Percentiles rank a stretch among this genome's conserved stretches.
Conservation (phyloP, 2,113 vertebrate genomes). For the Patagioenas fasciata region DNA sequence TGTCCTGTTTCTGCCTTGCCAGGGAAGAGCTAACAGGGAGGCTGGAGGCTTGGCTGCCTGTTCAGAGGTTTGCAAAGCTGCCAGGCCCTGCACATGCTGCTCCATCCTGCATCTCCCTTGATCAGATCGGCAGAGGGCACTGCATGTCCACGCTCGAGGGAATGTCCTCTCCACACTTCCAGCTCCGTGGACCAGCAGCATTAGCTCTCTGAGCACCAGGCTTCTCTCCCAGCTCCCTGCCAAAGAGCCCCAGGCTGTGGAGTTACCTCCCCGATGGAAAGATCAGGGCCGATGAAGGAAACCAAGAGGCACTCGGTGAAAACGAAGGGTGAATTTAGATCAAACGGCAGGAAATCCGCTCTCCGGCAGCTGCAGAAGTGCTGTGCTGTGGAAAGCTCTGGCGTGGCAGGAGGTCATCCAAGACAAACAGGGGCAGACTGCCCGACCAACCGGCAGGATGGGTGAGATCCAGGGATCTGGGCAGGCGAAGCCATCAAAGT, state of each 20-base stretch:
- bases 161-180: background rate
- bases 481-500: background rate
- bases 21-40: background rate
- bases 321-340: background rate
- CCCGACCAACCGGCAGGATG: background rate
- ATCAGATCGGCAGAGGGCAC: constrained; percentile 44
- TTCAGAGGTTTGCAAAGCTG: background rate
- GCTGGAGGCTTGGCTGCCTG: background rate
- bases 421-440: constrained; percentile 16
- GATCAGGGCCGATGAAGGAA: background rate
- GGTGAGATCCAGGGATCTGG: background rate
- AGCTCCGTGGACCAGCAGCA: background rate
- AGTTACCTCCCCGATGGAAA: background rate
- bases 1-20: background rate
- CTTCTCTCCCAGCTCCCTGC: background rate
- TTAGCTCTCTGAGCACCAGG: background rate
- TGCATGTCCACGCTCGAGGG: background rate
- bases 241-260: background rate
- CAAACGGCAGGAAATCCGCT: constrained; percentile 33
- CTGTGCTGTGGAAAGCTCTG: background rate
- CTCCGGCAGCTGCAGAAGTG: background rate
- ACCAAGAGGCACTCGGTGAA: background rate
- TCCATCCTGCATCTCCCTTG: background rate
- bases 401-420: constrained; percentile 23
- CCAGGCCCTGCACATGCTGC: background rate